These are phyloP conservation scores for Tenthredo scrophulariae DNA, from an alignment of 2,888 invertebrate genomes.

Conservation along the genomic window DNA sequence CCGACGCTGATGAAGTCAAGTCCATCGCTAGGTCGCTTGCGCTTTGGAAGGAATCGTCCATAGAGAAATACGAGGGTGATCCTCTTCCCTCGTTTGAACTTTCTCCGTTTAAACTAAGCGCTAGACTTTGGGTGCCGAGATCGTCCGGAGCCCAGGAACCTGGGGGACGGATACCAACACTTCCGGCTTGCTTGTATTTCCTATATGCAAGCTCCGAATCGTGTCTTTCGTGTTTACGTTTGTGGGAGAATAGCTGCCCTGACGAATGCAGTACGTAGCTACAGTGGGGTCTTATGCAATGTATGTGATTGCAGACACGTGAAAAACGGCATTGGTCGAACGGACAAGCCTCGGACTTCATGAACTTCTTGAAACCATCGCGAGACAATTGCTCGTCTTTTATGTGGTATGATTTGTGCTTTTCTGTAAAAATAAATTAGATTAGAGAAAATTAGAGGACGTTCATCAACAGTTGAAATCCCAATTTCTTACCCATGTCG, in stretches of 20 bases:
- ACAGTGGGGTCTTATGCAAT: constrained; percentile 97
- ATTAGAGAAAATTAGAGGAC: not conserved
- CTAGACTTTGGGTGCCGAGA: constrained; percentile 67
- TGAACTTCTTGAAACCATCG: constrained; percentile 99
- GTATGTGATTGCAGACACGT: constrained; percentile 97
- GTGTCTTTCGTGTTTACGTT: constrained; percentile 97
- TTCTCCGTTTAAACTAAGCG: constrained; percentile 79
- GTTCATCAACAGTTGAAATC: not conserved
- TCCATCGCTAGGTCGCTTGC: constrained; percentile 76
- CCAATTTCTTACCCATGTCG: constrained; percentile 93
- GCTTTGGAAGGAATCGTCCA: constrained; percentile 76
- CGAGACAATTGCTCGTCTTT: constrained; percentile 97
- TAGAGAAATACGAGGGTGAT: constrained; percentile 79
- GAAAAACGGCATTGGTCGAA: constrained; percentile 96
- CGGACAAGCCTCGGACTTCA: constrained; percentile 97
- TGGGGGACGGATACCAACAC: constrained; percentile 78
- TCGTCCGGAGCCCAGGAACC: constrained; percentile 75
- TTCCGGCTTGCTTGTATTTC: constrained; percentile 83
- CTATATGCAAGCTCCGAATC: constrained; percentile 94
- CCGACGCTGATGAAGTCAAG: constrained; percentile 72
- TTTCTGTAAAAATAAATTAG: constrained; percentile 84
- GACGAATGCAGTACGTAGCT: constrained; percentile 98
- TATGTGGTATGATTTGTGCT: constrained; percentile 98
- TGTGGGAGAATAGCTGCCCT: constrained; percentile 97
- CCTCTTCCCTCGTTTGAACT: constrained; percentile 80